phyloP scores from a whole-genome alignment of 2,797 vertebrate species.

The Lacerta agilis region DNA sequence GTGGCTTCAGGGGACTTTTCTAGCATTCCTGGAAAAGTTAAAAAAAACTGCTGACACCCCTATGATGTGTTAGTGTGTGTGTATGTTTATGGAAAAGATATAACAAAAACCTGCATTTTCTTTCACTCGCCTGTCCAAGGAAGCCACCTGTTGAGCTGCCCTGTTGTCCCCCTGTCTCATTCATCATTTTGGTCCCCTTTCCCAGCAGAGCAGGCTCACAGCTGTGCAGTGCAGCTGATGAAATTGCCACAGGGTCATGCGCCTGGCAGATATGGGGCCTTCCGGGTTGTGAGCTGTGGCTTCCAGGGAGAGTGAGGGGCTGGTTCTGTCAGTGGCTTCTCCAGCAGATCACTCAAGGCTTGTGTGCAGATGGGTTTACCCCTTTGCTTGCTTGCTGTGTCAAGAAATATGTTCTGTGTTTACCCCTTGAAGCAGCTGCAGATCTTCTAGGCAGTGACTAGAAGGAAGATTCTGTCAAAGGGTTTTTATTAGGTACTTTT shows the following conservation, averaged over 20 bases:
- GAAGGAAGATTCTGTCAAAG: not conserved
- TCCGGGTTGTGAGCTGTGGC: slow-evolving; percentile 1
- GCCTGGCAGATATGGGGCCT: slow-evolving; percentile 9
- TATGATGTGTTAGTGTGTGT: no score
- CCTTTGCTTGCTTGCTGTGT: not conserved
- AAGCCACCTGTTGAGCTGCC: not conserved
- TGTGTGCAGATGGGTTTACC: fast-evolving
- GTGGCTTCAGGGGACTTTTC: not conserved
- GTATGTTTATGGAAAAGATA: fast-evolving
- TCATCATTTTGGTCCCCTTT: fast-evolving
- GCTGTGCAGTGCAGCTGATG: fast-evolving
- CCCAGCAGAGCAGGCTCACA: not conserved
- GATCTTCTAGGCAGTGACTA: not conserved
- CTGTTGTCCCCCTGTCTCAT: not conserved
- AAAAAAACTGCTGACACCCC: not conserved
- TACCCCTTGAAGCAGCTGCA: not conserved
- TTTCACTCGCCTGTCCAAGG: fast-evolving
- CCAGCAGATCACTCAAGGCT: not conserved
- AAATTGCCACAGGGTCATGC: not conserved
- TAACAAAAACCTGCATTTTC: fast-evolving
- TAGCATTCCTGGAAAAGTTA: not conserved
- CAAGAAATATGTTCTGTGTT: not conserved
- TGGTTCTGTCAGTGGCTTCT: not conserved
- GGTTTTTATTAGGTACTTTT: not conserved
- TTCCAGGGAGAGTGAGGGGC: not conserved